phyloP scores from a whole-genome alignment of 2,797 vertebrate species.

The Microctenopoma stevenorrisi region DNA sequence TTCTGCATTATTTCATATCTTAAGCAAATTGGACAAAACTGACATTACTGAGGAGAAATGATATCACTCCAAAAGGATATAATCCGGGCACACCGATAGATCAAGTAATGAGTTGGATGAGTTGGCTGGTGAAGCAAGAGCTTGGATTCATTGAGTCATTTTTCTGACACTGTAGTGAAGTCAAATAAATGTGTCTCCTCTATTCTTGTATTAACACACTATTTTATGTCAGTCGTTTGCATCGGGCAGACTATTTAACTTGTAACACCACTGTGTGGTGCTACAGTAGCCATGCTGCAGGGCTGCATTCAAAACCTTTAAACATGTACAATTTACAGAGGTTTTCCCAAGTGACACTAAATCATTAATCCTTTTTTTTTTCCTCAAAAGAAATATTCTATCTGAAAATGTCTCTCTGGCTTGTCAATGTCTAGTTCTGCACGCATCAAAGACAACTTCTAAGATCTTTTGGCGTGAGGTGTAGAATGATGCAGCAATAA shows the following conservation, averaged over 20 bases:
- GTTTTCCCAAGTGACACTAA: no score
- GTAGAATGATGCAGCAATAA: no score
- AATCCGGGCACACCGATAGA: neutral
- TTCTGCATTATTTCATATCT: neutral
- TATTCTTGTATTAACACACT: neutral
- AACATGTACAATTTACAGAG: no score
- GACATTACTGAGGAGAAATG: neutral
- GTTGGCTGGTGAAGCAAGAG: constrained; percentile 4
- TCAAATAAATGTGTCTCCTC: no score
- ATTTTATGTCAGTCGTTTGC: neutral
- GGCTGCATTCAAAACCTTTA: no score
- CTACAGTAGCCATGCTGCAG: neutral
- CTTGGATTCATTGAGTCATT: neutral
- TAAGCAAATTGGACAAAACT: neutral
- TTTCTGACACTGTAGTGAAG: neutral
- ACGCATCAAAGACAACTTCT: no score
- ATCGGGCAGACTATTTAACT: neutral
- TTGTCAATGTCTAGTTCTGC: no score
- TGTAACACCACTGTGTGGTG: constrained; percentile 43
- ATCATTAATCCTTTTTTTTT: no score
- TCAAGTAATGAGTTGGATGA: neutral
- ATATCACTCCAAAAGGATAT: neutral
- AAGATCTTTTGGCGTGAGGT: no score
- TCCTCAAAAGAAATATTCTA: no score
- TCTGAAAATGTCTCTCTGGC: no score